Base-by-base conservation (phyloP, 2,113 vertebrate genomes). In the Strix uralensis region DNA sequence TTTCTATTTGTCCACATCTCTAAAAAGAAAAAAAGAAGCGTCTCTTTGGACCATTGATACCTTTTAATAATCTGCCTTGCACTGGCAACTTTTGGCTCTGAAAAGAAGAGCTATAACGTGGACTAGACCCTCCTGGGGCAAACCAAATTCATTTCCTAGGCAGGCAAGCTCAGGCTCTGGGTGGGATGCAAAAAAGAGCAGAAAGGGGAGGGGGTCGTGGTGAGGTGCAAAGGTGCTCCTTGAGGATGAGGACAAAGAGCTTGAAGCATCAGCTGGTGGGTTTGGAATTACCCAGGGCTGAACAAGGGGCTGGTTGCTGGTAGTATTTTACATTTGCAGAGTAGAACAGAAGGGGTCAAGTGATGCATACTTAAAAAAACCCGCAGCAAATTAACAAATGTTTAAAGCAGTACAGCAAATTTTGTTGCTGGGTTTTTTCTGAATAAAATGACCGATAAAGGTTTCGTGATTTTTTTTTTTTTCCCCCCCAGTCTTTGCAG, bases 141-240 rank as follows among this genome's bases (percentile, higher is more conserved):
- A 9, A 74, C 32, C 26, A 29, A 34, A n/a, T 11, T 0, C 1
- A 11, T 15, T 19, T 2, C 5, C 17, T 5, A 4, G 18, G 9
- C 5, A 17, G 17, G 47, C 9, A 9, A 3, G 13, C 30, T 20
- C 21, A 5, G 44, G 44, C 40, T 51, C 16, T 14, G 38, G 15
- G 8, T 27, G 51, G 34, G 17, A 63, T 27, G 15, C 2, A 5
- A 29, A 15, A 14, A 18, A 15, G 54, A 51, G 47, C 65, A 65
- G 58, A 23, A 38, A 5, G 1, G 13, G 44, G 52, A 46, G 58
- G 12, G 1, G 65, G 7, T 16, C 9, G 8, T 5, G 44, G 5
- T 15, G 23, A 46, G 29, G 15, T 22, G 14, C 23, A 6, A 6
- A 6, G 11, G 14, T 22, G 36, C 21, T 3, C 11, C 19, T 7